Base-by-base conservation (phyloP, 2,888 invertebrate genomes). In the Alloscopus bannaensis region DNA sequence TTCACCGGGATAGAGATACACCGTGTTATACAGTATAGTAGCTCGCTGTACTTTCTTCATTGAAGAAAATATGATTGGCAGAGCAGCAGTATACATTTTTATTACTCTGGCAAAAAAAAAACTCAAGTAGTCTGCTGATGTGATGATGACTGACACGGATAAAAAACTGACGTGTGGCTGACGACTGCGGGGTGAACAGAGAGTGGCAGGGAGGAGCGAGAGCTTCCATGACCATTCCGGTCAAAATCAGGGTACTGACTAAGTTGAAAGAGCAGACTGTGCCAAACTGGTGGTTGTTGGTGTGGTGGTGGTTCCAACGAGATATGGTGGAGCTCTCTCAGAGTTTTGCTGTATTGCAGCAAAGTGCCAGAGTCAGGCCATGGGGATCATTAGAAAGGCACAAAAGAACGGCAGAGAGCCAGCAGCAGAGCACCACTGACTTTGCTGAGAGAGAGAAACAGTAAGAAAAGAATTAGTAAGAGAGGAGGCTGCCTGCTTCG, bases 351-450 rank as follows among this genome's bases (percentile, higher is more conserved):
- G 75, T 75, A 75, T 75, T 75, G 75, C 75, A 81, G 77, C 72
- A 76, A 81, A 81, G 71, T 52, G 52, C 52, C 52, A 52, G 52
- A 60, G 45, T 50, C 62, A 79, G 65, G 75, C 80, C 73, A 76
- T 66, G 80, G 81, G 81, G 77, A 81, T 81, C 81, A 81, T 81
- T 72, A 78, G 75, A 76, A 76, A 52, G 72, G 72, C 66, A 36
- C 60, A 40, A 55, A 55, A 20, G 62, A 36, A 62, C 66, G 52
- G 52, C 66, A 75, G 66, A 66, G 60, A 76, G 68, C 68, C 68
- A 76, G 66, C 18, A 29, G 55, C 18, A 40, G 60, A 59, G 55
- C 50, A 62, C 13, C 18, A 20, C 22, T 62, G 24, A 13, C 24
- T 13, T n/a, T 62, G 42, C 16, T 42, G 28, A 29, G 3, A 28